phyloP scores from a whole-genome alignment of 37 sponge, comb jelly and placozoan genomes.

The Beroe ovata region DNA sequence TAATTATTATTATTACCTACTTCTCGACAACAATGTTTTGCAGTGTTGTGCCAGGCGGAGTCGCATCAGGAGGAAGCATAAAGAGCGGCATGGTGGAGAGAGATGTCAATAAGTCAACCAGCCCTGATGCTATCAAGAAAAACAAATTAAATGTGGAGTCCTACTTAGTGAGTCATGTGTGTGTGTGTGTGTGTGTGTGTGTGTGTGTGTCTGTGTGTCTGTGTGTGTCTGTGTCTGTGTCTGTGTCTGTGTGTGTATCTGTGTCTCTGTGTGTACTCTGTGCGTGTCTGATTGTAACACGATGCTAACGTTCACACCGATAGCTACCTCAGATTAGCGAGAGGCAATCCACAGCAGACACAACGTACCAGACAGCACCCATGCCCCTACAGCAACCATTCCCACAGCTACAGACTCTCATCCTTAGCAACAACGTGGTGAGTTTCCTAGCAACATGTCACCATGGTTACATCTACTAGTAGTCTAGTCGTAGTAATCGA shows the following conservation, averaged over 20 bases:
- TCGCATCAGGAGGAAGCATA: constrained; percentile 22
- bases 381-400: constrained; percentile 66
- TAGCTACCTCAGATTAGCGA: constrained; percentile 64
- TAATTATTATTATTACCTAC: too few relatives aligned
- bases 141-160: constrained; percentile 59
- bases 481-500: too few relatives aligned
- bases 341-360: constrained; percentile 30
- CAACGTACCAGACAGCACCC: constrained; percentile 51
- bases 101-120: constrained; percentile 24
- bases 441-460: neutral
- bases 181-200: too few relatives aligned
- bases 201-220: too few relatives aligned
- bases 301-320: constrained; percentile 26
- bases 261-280: too few relatives aligned
- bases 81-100: constrained; percentile 62
- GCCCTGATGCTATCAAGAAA: constrained; percentile 66
- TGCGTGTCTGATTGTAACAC: neutral
- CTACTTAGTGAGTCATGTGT: constrained; percentile 31
- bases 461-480: too few relatives aligned
- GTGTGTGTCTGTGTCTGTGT: too few relatives aligned
- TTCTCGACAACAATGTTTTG: too few relatives aligned
- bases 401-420: constrained; percentile 62
- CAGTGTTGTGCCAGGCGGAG: neutral
- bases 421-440: constrained; percentile 40
- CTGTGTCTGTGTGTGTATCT: too few relatives aligned